phyloP scores from a whole-genome alignment of 2,888 invertebrate genomes.

The Ganaspis brasiliensis region DNA sequence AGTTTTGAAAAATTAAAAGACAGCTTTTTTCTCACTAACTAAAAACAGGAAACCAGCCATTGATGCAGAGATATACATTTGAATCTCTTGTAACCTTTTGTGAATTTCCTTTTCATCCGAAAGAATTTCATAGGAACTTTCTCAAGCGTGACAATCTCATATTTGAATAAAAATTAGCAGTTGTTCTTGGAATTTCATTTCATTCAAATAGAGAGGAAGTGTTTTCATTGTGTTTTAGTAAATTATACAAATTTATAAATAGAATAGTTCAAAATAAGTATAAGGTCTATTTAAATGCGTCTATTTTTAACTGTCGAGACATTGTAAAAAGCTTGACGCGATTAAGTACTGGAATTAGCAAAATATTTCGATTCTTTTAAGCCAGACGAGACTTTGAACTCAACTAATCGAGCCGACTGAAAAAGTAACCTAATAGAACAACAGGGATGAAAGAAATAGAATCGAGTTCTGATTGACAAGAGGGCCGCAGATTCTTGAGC shows the following conservation, averaged over 20 bases:
- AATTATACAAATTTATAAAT: neutral
- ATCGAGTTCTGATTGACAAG: conserved; percentile 28
- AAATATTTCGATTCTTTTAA: conserved; percentile 28
- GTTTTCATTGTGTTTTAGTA: neutral
- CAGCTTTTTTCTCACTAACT: conserved; percentile 6
- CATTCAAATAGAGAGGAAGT: neutral
- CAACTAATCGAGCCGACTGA: conserved; percentile 19
- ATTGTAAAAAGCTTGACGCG: neutral
- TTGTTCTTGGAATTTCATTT: neutral
- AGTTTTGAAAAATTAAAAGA: conserved; percentile 25
- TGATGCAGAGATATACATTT: neutral
- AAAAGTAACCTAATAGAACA: conserved; percentile 16
- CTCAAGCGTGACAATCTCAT: neutral
- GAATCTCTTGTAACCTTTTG: conserved; percentile 20
- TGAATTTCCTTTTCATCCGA: neutral
- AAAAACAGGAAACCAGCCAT: conserved; percentile 1
- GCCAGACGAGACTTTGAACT: conserved; percentile 27
- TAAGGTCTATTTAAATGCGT: no score
- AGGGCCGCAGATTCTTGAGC: neutral
- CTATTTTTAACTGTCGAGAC: no score
- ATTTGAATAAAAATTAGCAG: conserved; percentile 7
- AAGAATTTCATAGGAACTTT: neutral
- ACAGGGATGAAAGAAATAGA: conserved; percentile 11
- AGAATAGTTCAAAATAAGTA: neutral
- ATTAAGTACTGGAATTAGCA: conserved; percentile 6